Percentiles rank a stretch among this genome's conserved stretches.
phyloP scores from a whole-genome alignment of 2,888 invertebrate genomes.

The Clitarchus hookeri region DNA sequence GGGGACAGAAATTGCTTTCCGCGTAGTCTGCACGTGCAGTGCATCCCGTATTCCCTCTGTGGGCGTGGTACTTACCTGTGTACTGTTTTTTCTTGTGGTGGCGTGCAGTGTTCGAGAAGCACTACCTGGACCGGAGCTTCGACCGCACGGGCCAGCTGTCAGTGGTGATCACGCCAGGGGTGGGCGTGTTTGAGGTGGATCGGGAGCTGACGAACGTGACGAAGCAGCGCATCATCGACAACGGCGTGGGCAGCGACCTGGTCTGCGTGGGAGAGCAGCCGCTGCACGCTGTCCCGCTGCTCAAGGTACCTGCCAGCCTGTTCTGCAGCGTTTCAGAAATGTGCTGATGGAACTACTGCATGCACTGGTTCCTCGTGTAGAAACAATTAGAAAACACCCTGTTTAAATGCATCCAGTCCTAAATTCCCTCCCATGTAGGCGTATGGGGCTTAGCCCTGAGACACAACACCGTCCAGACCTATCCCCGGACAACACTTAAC shows the following conservation, averaged over 20 bases:
- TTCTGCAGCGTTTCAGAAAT: neutral
- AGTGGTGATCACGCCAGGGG: conserved; percentile 97
- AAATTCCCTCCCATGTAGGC: too few species aligned
- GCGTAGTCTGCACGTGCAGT: too few species aligned
- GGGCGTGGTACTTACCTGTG: neutral
- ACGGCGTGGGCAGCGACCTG: conserved; percentile 95
- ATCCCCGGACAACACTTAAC: too few species aligned
- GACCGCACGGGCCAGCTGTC: conserved; percentile 98
- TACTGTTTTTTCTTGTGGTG: neutral
- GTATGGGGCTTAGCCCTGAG: too few species aligned
- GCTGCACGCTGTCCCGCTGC: conserved; percentile 93
- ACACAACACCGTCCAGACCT: too few species aligned
- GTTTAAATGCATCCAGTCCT: too few species aligned
- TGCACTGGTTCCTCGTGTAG: too few species aligned
- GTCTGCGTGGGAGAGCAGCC: conserved; percentile 99
- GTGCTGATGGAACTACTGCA: too few species aligned
- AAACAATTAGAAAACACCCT: too few species aligned
- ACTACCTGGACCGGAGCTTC: conserved; percentile 95
- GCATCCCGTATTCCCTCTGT: too few species aligned
- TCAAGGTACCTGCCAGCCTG: conserved; percentile 67
- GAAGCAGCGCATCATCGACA: conserved; percentile 97
- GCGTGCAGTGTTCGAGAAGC: conserved; percentile 91
- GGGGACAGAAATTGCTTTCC: too few species aligned
- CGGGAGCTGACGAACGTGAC: conserved; percentile 96
- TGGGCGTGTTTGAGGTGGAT: conserved; percentile 98